Evolutionary conservation across 2,113 vertebrate species (phyloP).

Genomic region (Syngnathus typhle): DNA sequence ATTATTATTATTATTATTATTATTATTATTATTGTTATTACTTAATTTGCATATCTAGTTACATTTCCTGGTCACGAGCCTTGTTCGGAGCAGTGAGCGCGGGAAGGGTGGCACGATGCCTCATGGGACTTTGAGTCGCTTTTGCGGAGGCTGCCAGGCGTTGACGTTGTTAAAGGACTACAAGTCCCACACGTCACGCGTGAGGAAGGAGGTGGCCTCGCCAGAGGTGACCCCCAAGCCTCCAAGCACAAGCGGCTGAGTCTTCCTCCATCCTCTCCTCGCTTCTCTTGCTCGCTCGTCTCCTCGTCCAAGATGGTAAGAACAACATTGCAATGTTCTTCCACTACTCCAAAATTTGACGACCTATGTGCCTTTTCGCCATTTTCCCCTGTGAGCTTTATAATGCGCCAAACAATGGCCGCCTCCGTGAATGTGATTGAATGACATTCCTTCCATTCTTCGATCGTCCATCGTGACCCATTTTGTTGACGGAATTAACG

Average conservation of each 20-base stretch:
- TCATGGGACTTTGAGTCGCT: neutral
- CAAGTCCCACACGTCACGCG: neutral
- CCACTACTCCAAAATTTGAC: neutral
- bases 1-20: too few relatives aligned
- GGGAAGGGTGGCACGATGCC: neutral
- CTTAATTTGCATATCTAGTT: neutral
- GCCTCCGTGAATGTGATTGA: neutral
- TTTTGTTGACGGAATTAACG: neutral
- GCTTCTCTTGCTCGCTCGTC: neutral
- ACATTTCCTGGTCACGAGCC: neutral
- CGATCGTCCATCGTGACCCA: neutral
- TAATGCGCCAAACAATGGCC: neutral
- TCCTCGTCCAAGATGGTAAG: slow-evolving; percentile 4
- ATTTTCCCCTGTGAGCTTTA: neutral
- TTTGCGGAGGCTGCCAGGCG: neutral
- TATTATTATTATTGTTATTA: neutral
- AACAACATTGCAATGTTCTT: neutral
- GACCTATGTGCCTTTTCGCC: neutral
- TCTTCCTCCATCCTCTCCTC: neutral
- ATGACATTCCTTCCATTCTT: neutral
- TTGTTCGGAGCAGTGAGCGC: neutral
- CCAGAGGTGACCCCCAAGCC: slow-evolving; percentile 5
- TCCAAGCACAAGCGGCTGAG: neutral
- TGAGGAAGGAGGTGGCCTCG: neutral
- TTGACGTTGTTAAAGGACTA: neutral